Base-by-base conservation (phyloP, 2,797 vertebrate species). In the Chromis chromis region DNA sequence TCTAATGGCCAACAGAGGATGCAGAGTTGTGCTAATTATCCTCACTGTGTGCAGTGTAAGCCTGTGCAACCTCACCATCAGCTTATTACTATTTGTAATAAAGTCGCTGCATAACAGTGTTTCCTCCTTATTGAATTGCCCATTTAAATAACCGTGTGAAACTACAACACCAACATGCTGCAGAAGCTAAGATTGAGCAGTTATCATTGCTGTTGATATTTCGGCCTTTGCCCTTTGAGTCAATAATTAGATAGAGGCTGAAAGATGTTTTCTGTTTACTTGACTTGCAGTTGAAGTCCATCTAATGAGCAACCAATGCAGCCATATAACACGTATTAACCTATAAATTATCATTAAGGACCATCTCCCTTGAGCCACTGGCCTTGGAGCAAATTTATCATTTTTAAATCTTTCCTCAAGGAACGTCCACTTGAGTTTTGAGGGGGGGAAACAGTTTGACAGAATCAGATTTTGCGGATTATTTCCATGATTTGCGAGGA, bases 401-500 rank as follows among this genome's bases (percentile, higher is more conserved):
- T 11, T 63, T 44, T 64, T 22, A 0, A 33, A 46, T 54, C 25
- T 62, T 68, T 75, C 27, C 67, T 67, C 4, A 54, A 58, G 49
- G 52, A 68, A 54, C 22, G 59, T 39, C 22, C 55, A 46, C 65
- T 65, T 42, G 16, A 24, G 40, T 24, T 62, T n/a, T 55, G 3
- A 22, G 39, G 31, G 31, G n/a, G 6, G 40, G 14, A 11, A 63
- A 57, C 48, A 9, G 22, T 83, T 14, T 27, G 31, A 64, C 21
- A 36, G 16, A 36, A 12, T 2, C 60, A 56, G 40, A 70, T 56
- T 70, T 8, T 71, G 63, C 28, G 12, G 50, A 73, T 52, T 66
- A 46, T 64, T 65, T 78, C 58, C 56, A 40, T 73, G 52, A 70
- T 81, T 81, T 84, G 25, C 19, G 31, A 59, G 71, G 60, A 59